Base-by-base conservation (phyloP, 2,888 invertebrate genomes). In the Orthonevra nobilis region DNA sequence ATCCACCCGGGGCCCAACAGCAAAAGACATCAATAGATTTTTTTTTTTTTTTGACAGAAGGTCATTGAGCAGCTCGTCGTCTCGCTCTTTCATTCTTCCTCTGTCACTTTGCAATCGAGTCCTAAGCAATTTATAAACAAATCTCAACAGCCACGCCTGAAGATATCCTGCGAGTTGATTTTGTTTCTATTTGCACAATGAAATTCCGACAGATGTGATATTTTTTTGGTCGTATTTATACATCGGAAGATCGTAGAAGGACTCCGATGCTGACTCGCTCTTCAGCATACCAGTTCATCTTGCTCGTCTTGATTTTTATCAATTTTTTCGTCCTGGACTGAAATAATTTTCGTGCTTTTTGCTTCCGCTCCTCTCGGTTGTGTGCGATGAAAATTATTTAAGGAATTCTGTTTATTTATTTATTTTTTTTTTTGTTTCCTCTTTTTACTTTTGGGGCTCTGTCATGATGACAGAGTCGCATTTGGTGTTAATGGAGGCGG, bases 291-390 rank as follows among this genome's bases (percentile, higher is more conserved):
- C n/a, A n/a, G n/a, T n/a, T n/a, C n/a, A 23, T 23, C 3, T 5
- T 5, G 23, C 46, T 36, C 12, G 52, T 20, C 38, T 30, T 68
- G 10, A 19, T 14, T 42, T 32, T 14, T 17, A 7, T 30, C 32
- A 12, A 3, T n/a, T 17, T 2, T 20, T 17, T 44, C 15, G 9
- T 63, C 23, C 70, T 54, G 52, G 64, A 72, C 52, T 72, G 46
- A 77, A 72, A 77, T 64, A 72, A 64, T 77, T 73, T 56, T 60
- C 66, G 48, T 73, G 20, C 60, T 28, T 56, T 60, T 64, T 52
- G 32, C 58, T 52, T 32, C 20, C 34, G 46, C 34, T 32, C 2
- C 50, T 36, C 15, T 17, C 17, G 23, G 14, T 40, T 38, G 52
- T 73, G 56, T 58, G 28, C 44, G 26, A 20, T n/a, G n/a, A 19